Evolutionary conservation across 2,113 vertebrate species (phyloP).

Genomic region (Willisornis vidua): DNA sequence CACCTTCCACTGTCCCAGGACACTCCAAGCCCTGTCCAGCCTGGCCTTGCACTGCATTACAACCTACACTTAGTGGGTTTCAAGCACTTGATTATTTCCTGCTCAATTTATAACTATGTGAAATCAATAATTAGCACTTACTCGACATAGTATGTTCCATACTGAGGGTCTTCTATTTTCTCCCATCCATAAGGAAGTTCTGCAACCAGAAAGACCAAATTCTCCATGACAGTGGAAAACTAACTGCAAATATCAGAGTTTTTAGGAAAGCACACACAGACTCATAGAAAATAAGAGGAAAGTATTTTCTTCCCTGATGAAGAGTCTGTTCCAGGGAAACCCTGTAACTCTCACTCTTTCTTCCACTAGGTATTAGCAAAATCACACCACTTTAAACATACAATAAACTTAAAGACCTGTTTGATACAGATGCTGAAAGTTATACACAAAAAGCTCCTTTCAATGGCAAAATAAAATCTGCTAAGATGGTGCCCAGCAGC

Average conservation of each 20-base stretch:
- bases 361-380: neutral
- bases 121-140: slow-evolving; percentile 76
- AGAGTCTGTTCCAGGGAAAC: neutral
- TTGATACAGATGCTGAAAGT: neutral
- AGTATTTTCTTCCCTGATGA: neutral
- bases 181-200: slow-evolving; percentile 99
- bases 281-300: neutral
- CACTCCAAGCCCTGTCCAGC: neutral
- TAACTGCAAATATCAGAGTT: neutral
- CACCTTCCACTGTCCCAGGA: neutral
- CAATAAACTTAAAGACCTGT: neutral
- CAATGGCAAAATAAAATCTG: neutral
- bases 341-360: neutral
- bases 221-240: neutral
- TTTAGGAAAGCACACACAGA: neutral
- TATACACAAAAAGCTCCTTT: neutral
- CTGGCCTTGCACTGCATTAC: neutral
- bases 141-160: slow-evolving; percentile 96
- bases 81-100: neutral
- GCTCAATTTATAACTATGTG: neutral
- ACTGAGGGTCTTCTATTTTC: slow-evolving; percentile 97
- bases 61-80: neutral
- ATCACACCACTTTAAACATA: neutral
- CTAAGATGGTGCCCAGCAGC: neutral
- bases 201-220: slow-evolving; percentile 65